Percentiles rank a stretch among this genome's conserved stretches.
These are phyloP conservation scores for Platycercus adscitus DNA, from an alignment of 2,113 vertebrate species.

Conservation along the genomic window DNA sequence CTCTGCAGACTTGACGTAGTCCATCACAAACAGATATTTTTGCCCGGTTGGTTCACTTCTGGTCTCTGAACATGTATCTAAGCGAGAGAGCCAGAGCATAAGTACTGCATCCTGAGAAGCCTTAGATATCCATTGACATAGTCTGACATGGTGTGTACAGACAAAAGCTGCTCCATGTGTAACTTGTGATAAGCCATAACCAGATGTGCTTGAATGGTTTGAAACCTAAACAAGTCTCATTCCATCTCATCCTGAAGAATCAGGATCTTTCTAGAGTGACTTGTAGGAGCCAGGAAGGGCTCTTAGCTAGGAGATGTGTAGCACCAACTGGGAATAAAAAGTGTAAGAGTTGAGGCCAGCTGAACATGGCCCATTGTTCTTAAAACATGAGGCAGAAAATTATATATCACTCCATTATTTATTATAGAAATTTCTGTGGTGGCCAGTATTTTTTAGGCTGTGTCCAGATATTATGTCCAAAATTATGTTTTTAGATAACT, in stretches of 20 bases:
- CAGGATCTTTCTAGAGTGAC: not conserved
- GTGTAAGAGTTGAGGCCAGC: not conserved
- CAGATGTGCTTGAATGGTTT: not conserved
- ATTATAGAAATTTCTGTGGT: not conserved
- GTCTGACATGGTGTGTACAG: not conserved
- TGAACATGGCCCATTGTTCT: not conserved
- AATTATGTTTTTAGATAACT: not conserved
- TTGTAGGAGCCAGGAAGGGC: not conserved
- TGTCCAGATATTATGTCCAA: not conserved
- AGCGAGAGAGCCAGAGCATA: not conserved
- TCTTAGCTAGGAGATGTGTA: not conserved
- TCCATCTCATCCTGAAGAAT: not conserved
- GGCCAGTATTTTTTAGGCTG: not conserved
- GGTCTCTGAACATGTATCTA: not conserved
- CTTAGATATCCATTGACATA: not conserved
- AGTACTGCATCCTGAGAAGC: not conserved
- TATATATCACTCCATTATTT: not conserved
- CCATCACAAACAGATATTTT: not conserved
- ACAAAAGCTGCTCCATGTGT: not conserved
- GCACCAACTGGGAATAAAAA: not conserved
- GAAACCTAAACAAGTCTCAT: not conserved
- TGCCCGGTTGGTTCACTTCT: not conserved
- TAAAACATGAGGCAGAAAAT: not conserved
- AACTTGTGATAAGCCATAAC: not conserved
- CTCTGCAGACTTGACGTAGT: not conserved